Percentiles rank a stretch among this genome's conserved stretches.
Evolutionary conservation across 2,888 invertebrate species (phyloP).

Genomic region (Eurytoma adleriae): DNA sequence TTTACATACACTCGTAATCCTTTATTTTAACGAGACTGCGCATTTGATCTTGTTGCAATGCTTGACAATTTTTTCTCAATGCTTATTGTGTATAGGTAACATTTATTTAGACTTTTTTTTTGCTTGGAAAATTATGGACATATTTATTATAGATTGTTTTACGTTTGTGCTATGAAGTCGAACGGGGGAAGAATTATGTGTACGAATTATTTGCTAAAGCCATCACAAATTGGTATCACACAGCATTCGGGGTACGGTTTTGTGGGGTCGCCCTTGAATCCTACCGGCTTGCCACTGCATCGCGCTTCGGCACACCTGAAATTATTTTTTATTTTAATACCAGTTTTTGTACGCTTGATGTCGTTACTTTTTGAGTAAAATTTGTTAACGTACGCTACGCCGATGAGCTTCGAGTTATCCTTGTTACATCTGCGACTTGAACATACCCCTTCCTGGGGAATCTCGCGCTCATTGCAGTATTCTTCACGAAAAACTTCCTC

Average conservation of each 20-base stretch:
- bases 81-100: too few relatives aligned
- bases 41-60: too few relatives aligned
- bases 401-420: conserved; percentile 28
- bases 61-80: too few relatives aligned
- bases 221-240: conserved; percentile 36
- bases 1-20: too few relatives aligned
- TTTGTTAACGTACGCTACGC: conserved; percentile 21
- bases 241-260: conserved; percentile 48
- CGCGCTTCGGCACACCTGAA: conserved; percentile 40
- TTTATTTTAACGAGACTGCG: too few relatives aligned
- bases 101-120: too few relatives aligned
- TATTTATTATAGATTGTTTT: too few relatives aligned
- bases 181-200: too few relatives aligned
- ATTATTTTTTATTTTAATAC: background rate
- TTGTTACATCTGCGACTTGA: conserved; percentile 40
- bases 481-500: conserved; percentile 39
- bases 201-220: background rate
- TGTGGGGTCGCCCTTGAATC: conserved; percentile 23
- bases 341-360: background rate
- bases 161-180: too few relatives aligned
- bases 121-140: too few relatives aligned
- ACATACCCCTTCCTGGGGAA: background rate
- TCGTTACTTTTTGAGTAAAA: background rate
- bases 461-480: conserved; percentile 10
- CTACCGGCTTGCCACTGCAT: conserved; percentile 34